Base-by-base conservation (phyloP, 2,888 invertebrate species). In the Prostheceraeus crozeri region DNA sequence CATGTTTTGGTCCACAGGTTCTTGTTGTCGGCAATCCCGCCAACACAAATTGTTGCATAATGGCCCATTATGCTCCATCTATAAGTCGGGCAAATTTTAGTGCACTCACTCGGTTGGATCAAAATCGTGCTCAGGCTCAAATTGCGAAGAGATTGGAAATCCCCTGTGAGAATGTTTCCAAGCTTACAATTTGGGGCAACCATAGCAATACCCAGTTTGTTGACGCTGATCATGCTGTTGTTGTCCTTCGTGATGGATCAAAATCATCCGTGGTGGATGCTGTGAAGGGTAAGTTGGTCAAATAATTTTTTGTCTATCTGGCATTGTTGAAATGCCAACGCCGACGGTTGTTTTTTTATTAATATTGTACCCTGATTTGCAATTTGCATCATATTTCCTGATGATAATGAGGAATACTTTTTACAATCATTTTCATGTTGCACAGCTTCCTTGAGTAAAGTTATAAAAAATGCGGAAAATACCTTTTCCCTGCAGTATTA, bases 1-100 rank as follows among this genome's bases (percentile, higher is more conserved):
- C 11, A 28, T 30, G 10, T 14, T 16, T 60, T 61, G 2, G 8
- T 33, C 52, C 65, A 46, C 66, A 79, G 79, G 75, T 81, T 16
- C 81, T 99, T 45, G 96, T 99, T 33, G 98, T 99, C 67, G 98
- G 98, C 36, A 98, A 98, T 77, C 98, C 98, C 54, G 98, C 98
- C 16, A 99, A 99, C 76, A 99, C 98, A 2, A 98, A 99, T 79
- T 94, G 94, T 10, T 79, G 89, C 53, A 89, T 98, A 67, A 90
- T 91, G 76, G 86, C 89, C 10, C 88, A 89, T 72, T 94, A 90
- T 74, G 79, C 79, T 10, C 91, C 93, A 11, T 86, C 89, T 21
- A 94, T 99, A 72, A 93, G 96, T 16, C 85, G 84, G 68, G 85
- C 88, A 74, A 96, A 96, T 78, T 96, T 98, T 77, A 86, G 89